Evolutionary conservation across 2,797 vertebrate species (phyloP).

Genomic region (Poeciliopsis turneri): DNA sequence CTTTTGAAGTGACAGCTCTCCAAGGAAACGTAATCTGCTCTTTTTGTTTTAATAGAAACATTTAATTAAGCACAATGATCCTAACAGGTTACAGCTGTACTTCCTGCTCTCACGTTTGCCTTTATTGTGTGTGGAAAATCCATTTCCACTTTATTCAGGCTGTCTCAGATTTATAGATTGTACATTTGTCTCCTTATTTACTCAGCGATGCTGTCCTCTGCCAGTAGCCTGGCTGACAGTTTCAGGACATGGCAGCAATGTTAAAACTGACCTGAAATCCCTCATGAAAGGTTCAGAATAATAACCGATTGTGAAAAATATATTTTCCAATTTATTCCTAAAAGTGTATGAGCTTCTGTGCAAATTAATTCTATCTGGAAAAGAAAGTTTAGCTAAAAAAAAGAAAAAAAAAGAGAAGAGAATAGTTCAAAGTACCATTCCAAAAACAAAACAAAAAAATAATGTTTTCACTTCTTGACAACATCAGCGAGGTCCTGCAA

Average conservation of each 20-base stretch:
- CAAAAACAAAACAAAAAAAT: background rate
- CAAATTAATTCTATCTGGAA: background rate
- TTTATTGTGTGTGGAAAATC: slow-evolving; percentile 70
- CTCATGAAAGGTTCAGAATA: slow-evolving; percentile 27
- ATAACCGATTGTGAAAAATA: background rate
- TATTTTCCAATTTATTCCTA: slow-evolving; percentile 1
- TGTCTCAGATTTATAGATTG: slow-evolving; percentile 66
- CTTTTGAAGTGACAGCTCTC: slow-evolving; percentile 56
- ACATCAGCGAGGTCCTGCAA: no score
- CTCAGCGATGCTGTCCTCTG: slow-evolving; percentile 64
- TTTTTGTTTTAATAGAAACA: slow-evolving; percentile 71
- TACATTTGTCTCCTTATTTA: slow-evolving; percentile 67
- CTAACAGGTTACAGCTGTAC: slow-evolving; percentile 69
- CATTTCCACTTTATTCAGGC: slow-evolving; percentile 70
- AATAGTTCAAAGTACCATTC: background rate
- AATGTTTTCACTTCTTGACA: background rate
- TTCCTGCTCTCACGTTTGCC: slow-evolving; percentile 31
- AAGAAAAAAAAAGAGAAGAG: background rate
- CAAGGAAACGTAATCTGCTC: slow-evolving; percentile 57
- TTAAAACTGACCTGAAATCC: slow-evolving; percentile 30
- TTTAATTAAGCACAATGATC: slow-evolving; percentile 76
- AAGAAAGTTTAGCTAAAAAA: background rate
- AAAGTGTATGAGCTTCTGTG: background rate
- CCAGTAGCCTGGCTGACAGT: slow-evolving; percentile 42
- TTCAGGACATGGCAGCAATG: slow-evolving; percentile 19